phyloP scores from a whole-genome alignment of 2,888 invertebrate genomes.

The Litoditis marina region DNA sequence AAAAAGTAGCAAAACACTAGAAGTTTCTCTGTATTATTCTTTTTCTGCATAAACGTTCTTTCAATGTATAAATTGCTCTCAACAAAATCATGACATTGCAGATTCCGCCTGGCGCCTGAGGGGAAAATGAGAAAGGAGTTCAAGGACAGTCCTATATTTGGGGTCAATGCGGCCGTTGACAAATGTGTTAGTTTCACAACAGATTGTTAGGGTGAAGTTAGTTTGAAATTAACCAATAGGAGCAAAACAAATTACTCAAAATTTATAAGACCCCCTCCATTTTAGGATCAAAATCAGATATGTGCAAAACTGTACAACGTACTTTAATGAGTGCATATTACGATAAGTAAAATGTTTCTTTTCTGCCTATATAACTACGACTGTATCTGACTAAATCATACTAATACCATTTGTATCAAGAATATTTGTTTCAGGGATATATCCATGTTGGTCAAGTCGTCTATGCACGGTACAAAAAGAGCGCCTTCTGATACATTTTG shows the following conservation, averaged over 20 bases:
- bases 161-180: constrained; percentile 40
- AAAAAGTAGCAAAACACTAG: no score
- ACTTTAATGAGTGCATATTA: no score
- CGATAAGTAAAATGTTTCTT: no score
- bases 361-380: constrained; percentile 1
- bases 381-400: background rate
- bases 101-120: constrained; percentile 42
- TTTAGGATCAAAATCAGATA: no score
- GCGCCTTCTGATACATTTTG: constrained; percentile 13
- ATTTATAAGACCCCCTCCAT: no score
- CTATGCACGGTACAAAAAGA: constrained; percentile 41
- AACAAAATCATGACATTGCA: no score
- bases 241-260: no score
- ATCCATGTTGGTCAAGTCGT: constrained; percentile 45
- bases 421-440: constrained; percentile 18
- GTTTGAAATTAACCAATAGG: background rate
- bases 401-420: background rate
- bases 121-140: constrained; percentile 33
- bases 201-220: background rate
- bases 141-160: constrained; percentile 42
- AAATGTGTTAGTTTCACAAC: background rate
- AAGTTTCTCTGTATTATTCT: no score
- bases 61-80: no score
- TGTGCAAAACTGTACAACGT: no score
- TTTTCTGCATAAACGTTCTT: no score